Base-by-base conservation (phyloP, 2,113 vertebrate genomes). In the Nematolebias whitei region DNA sequence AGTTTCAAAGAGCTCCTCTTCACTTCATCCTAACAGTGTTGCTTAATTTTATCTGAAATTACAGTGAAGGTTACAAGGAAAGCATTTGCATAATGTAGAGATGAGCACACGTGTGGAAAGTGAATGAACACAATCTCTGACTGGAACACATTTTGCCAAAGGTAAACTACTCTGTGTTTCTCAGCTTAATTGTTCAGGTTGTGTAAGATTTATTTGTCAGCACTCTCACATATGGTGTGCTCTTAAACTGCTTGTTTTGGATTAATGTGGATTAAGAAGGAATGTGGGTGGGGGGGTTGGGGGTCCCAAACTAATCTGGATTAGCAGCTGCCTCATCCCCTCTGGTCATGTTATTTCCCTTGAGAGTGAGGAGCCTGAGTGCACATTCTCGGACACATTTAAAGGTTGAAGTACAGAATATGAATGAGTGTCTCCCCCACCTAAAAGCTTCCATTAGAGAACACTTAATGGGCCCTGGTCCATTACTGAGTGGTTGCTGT, bases 361-460 rank as follows among this genome's bases (percentile, higher is more conserved):
- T 47, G 71, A 82, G 66, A 89, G 82, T 74, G 40, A 39, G 81
- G 85, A 83, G 83, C 71, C 70, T 71, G 54, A 61, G 67, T 63
- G 82, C 62, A 47, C 68, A 84, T 79, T 64, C 71, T 85, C 82
- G 87, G 76, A 84, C 79, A 77, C 72, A 80, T 85, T 84, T 84
- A 71, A 68, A 44, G 72, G 68, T 73, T 77, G 73, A 75, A 83
- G 75, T 66, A 76, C 86, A 74, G 85, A 88, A 84, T 82, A 69
- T 85, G 78, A 84, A 84, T 79, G 79, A 85, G 74, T 47, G 75
- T 63, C 73, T 87, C 61, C 79, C 84, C 80, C 89, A 22, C 71
- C 18, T 81, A 85, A 85, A 80, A 87, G 87, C 79, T 63, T 88
- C 89, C 84, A 89, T 89, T 88, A 87, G 83, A 70, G 84, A 89